A percentile compares a stretch with the other conserved stretches of the same genome.
phyloP scores from a whole-genome alignment of 2,888 invertebrate genomes.

The Cabera pusaria region DNA sequence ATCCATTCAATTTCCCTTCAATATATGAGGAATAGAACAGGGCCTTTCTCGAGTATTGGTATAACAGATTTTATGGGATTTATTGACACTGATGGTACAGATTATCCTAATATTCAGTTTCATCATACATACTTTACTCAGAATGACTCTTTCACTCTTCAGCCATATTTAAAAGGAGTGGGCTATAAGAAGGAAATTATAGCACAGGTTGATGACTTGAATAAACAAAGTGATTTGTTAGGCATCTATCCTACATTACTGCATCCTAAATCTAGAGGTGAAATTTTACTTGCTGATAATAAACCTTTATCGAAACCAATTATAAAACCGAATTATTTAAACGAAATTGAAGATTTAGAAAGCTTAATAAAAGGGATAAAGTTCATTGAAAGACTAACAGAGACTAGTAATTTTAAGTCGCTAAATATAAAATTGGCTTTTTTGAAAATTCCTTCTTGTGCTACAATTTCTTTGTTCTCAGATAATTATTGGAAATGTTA shows the following conservation, averaged over 20 bases:
- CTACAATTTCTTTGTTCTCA: constrained; percentile 40
- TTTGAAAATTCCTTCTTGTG: constrained; percentile 19
- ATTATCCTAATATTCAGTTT: constrained; percentile 78
- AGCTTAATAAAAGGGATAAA: constrained; percentile 21
- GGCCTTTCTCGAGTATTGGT: constrained; percentile 19
- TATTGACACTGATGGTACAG: constrained; percentile 64
- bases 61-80: constrained; percentile 72
- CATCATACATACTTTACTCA: constrained; percentile 55
- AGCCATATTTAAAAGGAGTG: constrained; percentile 15
- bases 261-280: constrained; percentile 81
- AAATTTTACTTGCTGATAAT: constrained; percentile 65
- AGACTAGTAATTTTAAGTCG: constrained; percentile 17
- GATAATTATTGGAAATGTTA: constrained; percentile 84
- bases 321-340: constrained; percentile 22
- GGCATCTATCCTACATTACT: constrained; percentile 60
- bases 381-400: constrained; percentile 11
- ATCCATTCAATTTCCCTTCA: constrained; percentile 45
- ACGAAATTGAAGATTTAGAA: constrained; percentile 24
- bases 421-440: constrained; percentile 11
- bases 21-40: constrained; percentile 65
- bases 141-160: constrained; percentile 42
- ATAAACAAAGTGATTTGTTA: constrained; percentile 52
- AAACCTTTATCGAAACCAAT: constrained; percentile 9
- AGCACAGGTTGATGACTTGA: constrained; percentile 42
- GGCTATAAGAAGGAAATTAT: constrained; percentile 31